Evolutionary conservation across 1,140 invertebrate genomes (phyloP).

Genomic region (Brachionus rotundiformis): DNA sequence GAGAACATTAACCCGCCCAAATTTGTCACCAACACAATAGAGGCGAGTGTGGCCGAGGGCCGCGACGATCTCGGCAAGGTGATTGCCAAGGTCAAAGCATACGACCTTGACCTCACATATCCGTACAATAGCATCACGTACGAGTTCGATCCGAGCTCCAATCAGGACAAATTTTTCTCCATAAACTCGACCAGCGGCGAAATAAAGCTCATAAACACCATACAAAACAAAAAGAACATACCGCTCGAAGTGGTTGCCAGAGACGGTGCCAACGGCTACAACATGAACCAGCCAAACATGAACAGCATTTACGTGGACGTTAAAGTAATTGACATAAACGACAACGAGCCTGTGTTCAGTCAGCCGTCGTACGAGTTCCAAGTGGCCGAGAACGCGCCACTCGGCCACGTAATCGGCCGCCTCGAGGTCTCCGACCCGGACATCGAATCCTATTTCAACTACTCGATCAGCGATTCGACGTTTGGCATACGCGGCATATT

Average conservation of each 20-base stretch:
- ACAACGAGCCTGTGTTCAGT: slow-evolving; percentile 27
- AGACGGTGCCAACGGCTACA: slow-evolving; percentile 42
- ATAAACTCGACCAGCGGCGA: slow-evolving; percentile 46
- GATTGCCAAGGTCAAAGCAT: slow-evolving; percentile 44
- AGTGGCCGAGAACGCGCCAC: slow-evolving; percentile 16
- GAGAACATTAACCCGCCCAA: slow-evolving; percentile 49
- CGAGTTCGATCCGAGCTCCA: slow-evolving; percentile 18
- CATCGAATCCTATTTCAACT: slow-evolving; percentile 46
- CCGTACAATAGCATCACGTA: slow-evolving; percentile 33
- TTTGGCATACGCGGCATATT: slow-evolving; percentile 41
- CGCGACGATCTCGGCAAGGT: slow-evolving; percentile 40
- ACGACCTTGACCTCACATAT: slow-evolving; percentile 24
- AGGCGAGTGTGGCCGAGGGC: slow-evolving; percentile 46
- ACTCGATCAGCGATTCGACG: slow-evolving; percentile 31
- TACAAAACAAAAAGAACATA: slow-evolving; percentile 46
- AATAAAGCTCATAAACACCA: slow-evolving; percentile 40
- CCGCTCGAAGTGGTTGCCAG: slow-evolving; percentile 31
- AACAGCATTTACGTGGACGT: slow-evolving; percentile 51
- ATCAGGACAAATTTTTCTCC: slow-evolving; percentile 32
- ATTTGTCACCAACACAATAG: slow-evolving; percentile 48
- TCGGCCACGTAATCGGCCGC: slow-evolving; percentile 28
- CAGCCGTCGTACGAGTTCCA: slow-evolving; percentile 16
- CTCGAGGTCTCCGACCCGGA: slow-evolving; percentile 27
- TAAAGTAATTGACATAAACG: slow-evolving; percentile 50
- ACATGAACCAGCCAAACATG: neutral